phyloP scores from a whole-genome alignment of 2,113 vertebrate genomes.

The Lamprologus speciosus region DNA sequence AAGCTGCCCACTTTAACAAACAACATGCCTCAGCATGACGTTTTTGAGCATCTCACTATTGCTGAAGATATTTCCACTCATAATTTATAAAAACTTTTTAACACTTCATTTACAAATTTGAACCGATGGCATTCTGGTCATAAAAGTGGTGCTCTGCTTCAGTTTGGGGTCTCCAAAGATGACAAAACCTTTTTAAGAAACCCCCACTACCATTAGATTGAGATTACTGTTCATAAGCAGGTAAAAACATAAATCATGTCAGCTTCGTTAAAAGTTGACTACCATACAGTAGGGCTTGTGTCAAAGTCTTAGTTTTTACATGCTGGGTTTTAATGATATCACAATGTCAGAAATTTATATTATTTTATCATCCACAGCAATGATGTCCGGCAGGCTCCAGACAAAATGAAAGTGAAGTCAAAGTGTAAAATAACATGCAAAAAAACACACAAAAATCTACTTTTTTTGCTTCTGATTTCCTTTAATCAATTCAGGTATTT shows the following conservation, averaged over 20 bases:
- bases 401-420: not conserved
- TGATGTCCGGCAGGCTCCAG: not conserved
- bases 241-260: not conserved
- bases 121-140: not conserved
- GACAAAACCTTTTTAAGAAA: not conserved
- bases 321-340: not conserved
- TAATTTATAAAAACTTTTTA: not conserved
- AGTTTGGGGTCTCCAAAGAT: not conserved
- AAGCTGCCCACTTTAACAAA: constrained; percentile 1
- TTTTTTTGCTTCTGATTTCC: not conserved
- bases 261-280: not conserved
- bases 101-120: not conserved
- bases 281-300: not conserved
- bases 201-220: not conserved
- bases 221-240: not conserved
- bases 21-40: not conserved
- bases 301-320: not conserved
- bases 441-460: not conserved
- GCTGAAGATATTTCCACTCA: not conserved
- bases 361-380: not conserved
- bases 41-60: not conserved
- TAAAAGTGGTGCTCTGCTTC: not conserved
- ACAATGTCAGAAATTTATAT: not conserved
- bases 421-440: not conserved
- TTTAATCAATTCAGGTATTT: not conserved